Evolutionary conservation across 2,888 invertebrate genomes (phyloP).

Genomic region (Eristalis pertinax): DNA sequence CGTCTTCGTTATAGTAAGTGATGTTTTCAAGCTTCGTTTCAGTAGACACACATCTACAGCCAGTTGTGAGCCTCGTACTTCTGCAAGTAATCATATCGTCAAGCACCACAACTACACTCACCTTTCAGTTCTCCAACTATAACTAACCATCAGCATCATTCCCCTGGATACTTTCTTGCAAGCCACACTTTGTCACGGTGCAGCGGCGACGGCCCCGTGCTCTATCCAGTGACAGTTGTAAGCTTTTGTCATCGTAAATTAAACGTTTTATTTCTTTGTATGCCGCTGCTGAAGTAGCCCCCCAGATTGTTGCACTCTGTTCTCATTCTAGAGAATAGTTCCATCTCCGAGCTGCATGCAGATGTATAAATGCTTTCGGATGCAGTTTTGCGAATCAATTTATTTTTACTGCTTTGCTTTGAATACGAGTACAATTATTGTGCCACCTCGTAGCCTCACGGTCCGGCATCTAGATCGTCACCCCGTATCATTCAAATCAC

Average conservation of each 20-base stretch:
- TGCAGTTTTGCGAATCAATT: constrained; percentile 13
- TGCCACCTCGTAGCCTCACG: neutral
- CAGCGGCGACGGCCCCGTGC: neutral
- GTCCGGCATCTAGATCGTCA: neutral
- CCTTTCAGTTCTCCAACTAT: neutral
- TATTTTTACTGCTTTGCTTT: constrained; percentile 15
- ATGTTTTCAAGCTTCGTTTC: too few species aligned
- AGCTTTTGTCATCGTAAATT: constrained; percentile 16
- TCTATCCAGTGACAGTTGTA: neutral
- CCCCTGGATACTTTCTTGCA: constrained; percentile 1
- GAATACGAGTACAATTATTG: neutral
- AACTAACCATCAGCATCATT: neutral
- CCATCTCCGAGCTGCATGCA: neutral
- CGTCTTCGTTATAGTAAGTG: too few species aligned
- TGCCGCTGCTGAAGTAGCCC: neutral
- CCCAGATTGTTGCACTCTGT: neutral
- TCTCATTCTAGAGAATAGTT: constrained; percentile 4
- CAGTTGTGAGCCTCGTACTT: too few species aligned
- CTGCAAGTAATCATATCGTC: too few species aligned
- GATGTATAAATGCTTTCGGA: constrained; percentile 7
- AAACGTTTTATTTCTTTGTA: constrained; percentile 21
- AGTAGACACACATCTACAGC: too few species aligned
- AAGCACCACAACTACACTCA: neutral
- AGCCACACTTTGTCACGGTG: neutral
- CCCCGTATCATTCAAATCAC: neutral